Evolutionary conservation across 92 coral and sea anemone genomes (phyloP), one percentile per base, ranked within the genome.

Genomic region (Bergia sp.): DNA sequence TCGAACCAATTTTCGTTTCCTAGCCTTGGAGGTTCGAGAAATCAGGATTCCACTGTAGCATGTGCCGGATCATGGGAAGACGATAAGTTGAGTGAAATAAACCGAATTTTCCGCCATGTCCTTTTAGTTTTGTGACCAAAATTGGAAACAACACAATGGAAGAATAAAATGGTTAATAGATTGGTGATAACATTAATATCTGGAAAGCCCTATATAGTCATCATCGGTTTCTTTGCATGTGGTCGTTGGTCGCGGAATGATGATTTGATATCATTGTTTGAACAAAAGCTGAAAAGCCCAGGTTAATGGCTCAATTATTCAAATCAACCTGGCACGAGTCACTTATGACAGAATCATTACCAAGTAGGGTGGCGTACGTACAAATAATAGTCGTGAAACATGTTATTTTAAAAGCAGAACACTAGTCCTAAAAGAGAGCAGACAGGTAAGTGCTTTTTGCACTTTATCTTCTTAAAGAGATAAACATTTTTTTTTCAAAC

Each of bases 281-380:
- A 38, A 8, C 40, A 66, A 61, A 61, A 21, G 16, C 49, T 7
- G 20, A 38, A 37, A 6, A 6, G 85, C 43, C 85, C 37, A 53
- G 85, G 85, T 80, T 53, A 80, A 80, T 80, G 85, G 66, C 85
- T 15, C 85, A 37, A 80, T 80, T 80, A 80, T 80, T 80, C 85
- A 80, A 80, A 80, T 55, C 40, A 7, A 41, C 85, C 45, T 57
- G 85, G 85, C 85, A 80, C 85, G 85, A 80, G 85, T 57, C 85
- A 80, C 72, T 9, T 61, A 37, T 41, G 45, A 55, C 40, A 80
- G 2, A 80, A 9, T 29, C 40, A 43, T 16, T 40, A 53, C 72
- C 71, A 4, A 53, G 72, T 65, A 36, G 72, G 16, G 85, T 8
- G 44, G 37, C 0, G 85, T 50, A 40, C 3, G 73, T 2, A 16